phyloP scores from a whole-genome alignment of 2,797 vertebrate species.

The Champsocephalus esox region DNA sequence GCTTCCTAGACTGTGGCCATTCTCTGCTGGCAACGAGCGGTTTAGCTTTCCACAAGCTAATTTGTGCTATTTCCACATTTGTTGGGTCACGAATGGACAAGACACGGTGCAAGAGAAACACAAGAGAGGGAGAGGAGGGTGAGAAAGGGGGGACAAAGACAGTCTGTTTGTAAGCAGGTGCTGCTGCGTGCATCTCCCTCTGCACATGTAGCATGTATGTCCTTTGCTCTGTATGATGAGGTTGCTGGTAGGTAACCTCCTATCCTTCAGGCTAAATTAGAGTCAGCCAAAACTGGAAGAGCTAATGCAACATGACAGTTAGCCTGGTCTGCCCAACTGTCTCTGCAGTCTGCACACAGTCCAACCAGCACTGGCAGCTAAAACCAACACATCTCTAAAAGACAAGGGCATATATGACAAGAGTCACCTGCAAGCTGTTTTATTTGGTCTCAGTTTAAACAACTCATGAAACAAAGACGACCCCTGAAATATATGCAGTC shows the following conservation, averaged over 20 bases:
- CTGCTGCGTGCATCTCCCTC: conserved; percentile 4
- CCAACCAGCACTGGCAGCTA: conserved; percentile 39
- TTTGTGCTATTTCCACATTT: conserved; percentile 26
- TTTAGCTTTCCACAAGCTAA: conserved; percentile 25
- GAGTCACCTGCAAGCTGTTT: conserved; percentile 1
- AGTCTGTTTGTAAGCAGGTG: neutral
- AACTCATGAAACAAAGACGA: conserved; percentile 16
- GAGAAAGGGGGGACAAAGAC: neutral
- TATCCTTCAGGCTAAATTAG: conserved; percentile 70
- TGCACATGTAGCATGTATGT: conserved; percentile 66
- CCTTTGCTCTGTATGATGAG: conserved; percentile 24
- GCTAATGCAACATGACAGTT: conserved; percentile 80
- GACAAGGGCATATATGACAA: conserved; percentile 9
- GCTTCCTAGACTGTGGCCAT: conserved; percentile 70
- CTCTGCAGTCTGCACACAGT: conserved; percentile 50
- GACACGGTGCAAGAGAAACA: conserved; percentile 8
- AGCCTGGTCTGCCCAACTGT: conserved; percentile 57
- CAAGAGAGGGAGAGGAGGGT: neutral
- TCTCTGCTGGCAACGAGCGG: conserved; percentile 33
- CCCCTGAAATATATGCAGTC: neutral
- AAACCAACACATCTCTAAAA: conserved; percentile 49
- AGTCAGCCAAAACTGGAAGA: conserved; percentile 65
- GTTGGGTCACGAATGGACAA: conserved; percentile 23
- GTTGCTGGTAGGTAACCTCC: conserved; percentile 70
- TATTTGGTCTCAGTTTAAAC: conserved; percentile 6